These are phyloP conservation scores for Drosophila limbata DNA, from an alignment of 2,888 invertebrate genomes.

Conservation along the genomic window DNA sequence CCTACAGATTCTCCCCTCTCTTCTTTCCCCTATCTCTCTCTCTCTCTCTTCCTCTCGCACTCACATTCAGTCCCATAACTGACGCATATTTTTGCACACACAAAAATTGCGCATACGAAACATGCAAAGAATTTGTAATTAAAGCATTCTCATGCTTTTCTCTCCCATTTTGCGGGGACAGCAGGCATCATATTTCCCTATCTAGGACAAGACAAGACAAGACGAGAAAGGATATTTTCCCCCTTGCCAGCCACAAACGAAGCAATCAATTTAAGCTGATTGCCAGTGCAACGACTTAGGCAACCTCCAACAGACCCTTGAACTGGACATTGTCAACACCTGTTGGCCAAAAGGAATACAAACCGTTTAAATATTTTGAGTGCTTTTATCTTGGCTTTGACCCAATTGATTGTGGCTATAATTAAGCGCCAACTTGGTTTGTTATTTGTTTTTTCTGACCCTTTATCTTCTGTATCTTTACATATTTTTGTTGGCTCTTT, in stretches of 20 bases:
- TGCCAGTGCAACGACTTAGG: constrained; percentile 37
- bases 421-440: constrained; percentile 15
- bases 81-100: constrained; percentile 53
- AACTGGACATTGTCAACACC: constrained; percentile 16
- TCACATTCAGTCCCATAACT: constrained; percentile 11
- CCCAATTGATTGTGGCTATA: constrained; percentile 25
- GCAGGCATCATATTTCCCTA: not conserved
- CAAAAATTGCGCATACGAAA: constrained; percentile 44
- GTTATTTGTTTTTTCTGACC: not conserved
- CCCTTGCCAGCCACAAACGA: constrained; percentile 10
- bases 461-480: constrained; percentile 1
- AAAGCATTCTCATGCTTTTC: constrained; percentile 56
- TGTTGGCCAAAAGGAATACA: constrained; percentile 6
- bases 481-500: constrained; percentile 6
- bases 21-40: not conserved
- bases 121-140: constrained; percentile 74
- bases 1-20: not conserved
- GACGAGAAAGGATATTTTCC: constrained; percentile 1
- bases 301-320: not conserved
- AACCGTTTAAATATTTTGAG: not conserved
- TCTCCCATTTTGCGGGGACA: not conserved
- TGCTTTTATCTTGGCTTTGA: constrained; percentile 6
- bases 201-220: not conserved
- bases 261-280: constrained; percentile 72
- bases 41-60: not conserved